Conservation (phyloP, 2,888 invertebrate species). For the Geotrupes spiniger region DNA sequence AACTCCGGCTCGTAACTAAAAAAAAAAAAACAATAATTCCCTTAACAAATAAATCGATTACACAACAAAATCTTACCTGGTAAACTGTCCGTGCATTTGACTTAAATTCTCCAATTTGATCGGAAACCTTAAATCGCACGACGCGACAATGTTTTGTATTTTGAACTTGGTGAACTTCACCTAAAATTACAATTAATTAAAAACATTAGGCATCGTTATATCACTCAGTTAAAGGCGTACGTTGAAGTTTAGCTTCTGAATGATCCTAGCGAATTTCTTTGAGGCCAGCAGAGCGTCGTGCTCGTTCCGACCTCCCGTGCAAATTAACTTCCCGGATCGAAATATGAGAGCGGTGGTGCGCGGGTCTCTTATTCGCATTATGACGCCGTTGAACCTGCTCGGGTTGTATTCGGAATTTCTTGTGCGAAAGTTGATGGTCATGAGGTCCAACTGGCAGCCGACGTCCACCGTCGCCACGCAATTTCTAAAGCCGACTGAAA, state of each 20-base stretch:
- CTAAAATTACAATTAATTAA: slow-evolving; percentile 54
- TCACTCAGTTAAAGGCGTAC: slow-evolving; percentile 50
- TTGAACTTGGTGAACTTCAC: slow-evolving; percentile 76
- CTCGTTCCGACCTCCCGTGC: slow-evolving; percentile 78
- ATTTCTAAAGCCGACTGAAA: slow-evolving; percentile 58
- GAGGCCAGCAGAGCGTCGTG: slow-evolving; percentile 73
- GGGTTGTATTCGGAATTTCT: slow-evolving; percentile 84
- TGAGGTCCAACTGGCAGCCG: slow-evolving; percentile 67
- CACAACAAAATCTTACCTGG: slow-evolving; percentile 38
- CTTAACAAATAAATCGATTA: slow-evolving; percentile 2
- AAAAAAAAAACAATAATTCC: slow-evolving; percentile 2
- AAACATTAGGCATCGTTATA: too few species aligned
- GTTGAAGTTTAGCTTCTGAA: slow-evolving; percentile 76
- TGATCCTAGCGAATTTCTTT: slow-evolving; percentile 77
- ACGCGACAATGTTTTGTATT: slow-evolving; percentile 75
- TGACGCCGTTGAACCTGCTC: slow-evolving; percentile 75
- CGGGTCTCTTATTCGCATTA: slow-evolving; percentile 80
- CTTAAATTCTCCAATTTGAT: slow-evolving; percentile 70
- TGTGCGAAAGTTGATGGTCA: slow-evolving; percentile 73
- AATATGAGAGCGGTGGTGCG: slow-evolving; percentile 74
- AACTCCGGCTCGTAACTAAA: slow-evolving; percentile 93
- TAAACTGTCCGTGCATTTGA: slow-evolving; percentile 70
- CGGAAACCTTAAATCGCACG: slow-evolving; percentile 72
- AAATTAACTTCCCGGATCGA: slow-evolving; percentile 78
- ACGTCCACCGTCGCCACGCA: slow-evolving; percentile 79